phyloP scores from a whole-genome alignment of 2,888 invertebrate genomes.

The Athalia cordata region DNA sequence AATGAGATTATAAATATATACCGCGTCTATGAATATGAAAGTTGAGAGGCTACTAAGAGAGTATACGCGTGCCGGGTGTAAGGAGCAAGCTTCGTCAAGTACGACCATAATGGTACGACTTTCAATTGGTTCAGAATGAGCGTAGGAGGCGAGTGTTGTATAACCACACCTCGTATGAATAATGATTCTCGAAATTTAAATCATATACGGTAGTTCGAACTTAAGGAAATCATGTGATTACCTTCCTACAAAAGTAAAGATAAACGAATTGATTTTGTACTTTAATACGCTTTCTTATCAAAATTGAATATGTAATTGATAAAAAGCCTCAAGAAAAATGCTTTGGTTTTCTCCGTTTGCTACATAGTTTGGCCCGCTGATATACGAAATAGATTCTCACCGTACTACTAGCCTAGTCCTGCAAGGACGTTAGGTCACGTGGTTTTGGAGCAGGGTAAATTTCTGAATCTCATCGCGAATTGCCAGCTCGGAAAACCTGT shows the following conservation, averaged over 20 bases:
- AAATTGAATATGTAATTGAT: neutral
- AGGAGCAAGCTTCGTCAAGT: neutral
- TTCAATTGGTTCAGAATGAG: no score
- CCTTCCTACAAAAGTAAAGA: no score
- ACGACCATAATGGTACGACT: no score
- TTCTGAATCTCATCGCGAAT: conserved; percentile 4
- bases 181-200: no score
- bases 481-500: conserved; percentile 66
- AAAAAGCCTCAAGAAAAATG: neutral
- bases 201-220: no score
- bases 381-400: conserved; percentile 21
- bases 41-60: conserved; percentile 67
- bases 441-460: conserved; percentile 56
- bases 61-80: conserved; percentile 55
- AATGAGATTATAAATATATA: conserved; percentile 65
- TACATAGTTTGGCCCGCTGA: neutral
- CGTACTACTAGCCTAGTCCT: conserved; percentile 67
- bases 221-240: no score
- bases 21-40: conserved; percentile 69
- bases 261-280: neutral
- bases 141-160: no score
- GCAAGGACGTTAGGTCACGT: conserved; percentile 71
- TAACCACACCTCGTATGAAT: no score
- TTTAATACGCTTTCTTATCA: neutral
- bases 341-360: neutral